Conservation (phyloP, 2,888 invertebrate species). For the Tenthredo livida region DNA sequence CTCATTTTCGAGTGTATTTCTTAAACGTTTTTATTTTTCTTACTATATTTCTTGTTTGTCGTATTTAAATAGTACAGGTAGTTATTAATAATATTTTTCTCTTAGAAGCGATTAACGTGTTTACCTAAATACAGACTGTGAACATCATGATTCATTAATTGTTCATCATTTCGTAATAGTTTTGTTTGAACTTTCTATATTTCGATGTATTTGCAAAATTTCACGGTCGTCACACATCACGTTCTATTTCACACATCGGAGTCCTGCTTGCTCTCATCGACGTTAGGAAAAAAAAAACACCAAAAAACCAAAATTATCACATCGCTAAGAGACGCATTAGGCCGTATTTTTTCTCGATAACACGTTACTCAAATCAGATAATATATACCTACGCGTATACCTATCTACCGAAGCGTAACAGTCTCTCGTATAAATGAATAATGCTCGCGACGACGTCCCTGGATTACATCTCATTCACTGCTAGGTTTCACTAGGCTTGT, state of each 20-base stretch:
- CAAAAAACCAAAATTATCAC: not conserved
- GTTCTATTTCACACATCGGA: not conserved
- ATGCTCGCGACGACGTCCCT: slow-evolving; percentile 31
- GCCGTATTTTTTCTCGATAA: not conserved
- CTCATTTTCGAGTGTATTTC: not conserved
- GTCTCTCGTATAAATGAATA: slow-evolving; percentile 33
- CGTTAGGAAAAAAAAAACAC: not conserved
- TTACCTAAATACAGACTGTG: not conserved
- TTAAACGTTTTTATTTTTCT: slow-evolving; percentile 20
- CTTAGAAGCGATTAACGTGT: slow-evolving; percentile 37
- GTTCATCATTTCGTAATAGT: slow-evolving; percentile 1
- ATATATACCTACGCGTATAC: not conserved
- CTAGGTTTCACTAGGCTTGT: slow-evolving; percentile 38
- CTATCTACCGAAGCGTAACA: not conserved
- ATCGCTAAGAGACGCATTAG: not conserved
- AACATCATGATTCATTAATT: not conserved
- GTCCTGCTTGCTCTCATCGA: not conserved
- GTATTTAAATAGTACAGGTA: not conserved
- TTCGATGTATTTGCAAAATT: not conserved
- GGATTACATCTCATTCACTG: slow-evolving; percentile 41
- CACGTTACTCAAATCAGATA: slow-evolving; percentile 24
- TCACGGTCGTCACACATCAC: not conserved
- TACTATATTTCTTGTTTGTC: slow-evolving; percentile 17
- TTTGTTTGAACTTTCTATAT: not conserved
- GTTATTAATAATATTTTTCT: slow-evolving; percentile 16